phyloP scores from a whole-genome alignment of 2,797 vertebrate genomes.

The Gymnoscopelus microlampas region DNA sequence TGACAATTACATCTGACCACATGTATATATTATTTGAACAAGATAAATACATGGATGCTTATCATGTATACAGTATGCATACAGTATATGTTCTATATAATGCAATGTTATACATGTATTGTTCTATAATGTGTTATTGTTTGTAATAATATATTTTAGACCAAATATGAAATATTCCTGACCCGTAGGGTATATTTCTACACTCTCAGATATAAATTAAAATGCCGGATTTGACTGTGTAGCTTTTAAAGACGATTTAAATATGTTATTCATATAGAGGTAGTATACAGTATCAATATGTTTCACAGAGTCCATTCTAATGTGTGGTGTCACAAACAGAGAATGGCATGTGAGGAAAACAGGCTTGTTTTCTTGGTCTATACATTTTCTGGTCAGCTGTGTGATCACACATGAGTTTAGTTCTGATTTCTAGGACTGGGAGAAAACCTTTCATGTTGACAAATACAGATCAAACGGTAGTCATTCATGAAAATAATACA shows the following conservation, averaged over 20 bases:
- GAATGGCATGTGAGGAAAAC: no score
- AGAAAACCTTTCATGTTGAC: background rate
- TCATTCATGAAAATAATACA: no score
- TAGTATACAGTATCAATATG: background rate
- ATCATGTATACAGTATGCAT: conserved; percentile 36
- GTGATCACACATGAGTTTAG: background rate
- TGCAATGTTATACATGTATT: conserved; percentile 15
- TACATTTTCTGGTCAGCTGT: no score
- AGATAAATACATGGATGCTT: conserved; percentile 50
- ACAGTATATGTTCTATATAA: conserved; percentile 13
- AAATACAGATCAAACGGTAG: background rate
- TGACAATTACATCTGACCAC: conserved; percentile 37
- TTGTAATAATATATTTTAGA: conserved; percentile 2
- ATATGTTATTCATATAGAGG: background rate
- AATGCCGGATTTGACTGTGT: no score
- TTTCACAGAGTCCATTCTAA: no score
- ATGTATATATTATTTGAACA: conserved; percentile 40
- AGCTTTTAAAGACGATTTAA: background rate
- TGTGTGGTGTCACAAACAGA: no score
- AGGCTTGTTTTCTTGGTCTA: no score
- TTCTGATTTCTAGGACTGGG: conserved; percentile 1
- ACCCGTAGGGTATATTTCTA: background rate
- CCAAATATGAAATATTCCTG: conserved; percentile 10
- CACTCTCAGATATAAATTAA: no score
- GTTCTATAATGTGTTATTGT: conserved; percentile 9